These are phyloP conservation scores for Drosophila grimshawi DNA, from an alignment of 1,140 invertebrate species.

Conservation along the genomic window DNA sequence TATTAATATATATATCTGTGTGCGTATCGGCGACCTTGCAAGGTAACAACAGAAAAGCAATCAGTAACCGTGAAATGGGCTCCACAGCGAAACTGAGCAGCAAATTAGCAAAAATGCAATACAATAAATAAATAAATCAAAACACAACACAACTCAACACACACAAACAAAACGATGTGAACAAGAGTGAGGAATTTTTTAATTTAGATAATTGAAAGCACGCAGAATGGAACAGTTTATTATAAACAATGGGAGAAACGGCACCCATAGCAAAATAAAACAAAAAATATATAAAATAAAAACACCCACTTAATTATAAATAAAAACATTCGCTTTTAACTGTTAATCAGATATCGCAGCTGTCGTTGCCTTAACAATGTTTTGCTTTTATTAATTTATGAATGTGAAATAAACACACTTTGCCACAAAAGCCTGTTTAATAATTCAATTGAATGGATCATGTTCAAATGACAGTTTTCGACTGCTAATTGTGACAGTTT, in stretches of 20 bases:
- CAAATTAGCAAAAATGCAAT: constrained; percentile 63
- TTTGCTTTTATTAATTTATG: constrained; percentile 26
- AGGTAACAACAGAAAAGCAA: constrained; percentile 64
- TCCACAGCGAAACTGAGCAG: constrained; percentile 26
- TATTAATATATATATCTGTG: not conserved
- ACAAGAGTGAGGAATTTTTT: constrained; percentile 72
- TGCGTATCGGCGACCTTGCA: constrained; percentile 57
- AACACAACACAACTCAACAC: constrained; percentile 1
- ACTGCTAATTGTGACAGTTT: constrained; percentile 30
- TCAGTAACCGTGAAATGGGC: constrained; percentile 60
- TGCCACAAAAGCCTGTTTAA: constrained; percentile 32
- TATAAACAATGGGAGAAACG: constrained; percentile 24
- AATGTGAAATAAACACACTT: constrained; percentile 26
- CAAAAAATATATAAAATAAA: not conserved
- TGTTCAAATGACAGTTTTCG: constrained; percentile 37
- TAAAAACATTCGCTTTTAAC: constrained; percentile 39
- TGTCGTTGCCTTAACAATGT: constrained; percentile 17
- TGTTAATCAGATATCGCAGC: constrained; percentile 49
- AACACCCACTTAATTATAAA: constrained; percentile 45
- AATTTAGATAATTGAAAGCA: constrained; percentile 77
- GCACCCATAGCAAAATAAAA: not conserved
- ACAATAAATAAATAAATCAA: constrained; percentile 53
- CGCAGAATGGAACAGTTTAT: constrained; percentile 50
- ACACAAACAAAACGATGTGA: constrained; percentile 35
- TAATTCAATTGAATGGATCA: constrained; percentile 49